phyloP scores from a whole-genome alignment of 2,113 vertebrate species.

The Antechinus stuartii region DNA sequence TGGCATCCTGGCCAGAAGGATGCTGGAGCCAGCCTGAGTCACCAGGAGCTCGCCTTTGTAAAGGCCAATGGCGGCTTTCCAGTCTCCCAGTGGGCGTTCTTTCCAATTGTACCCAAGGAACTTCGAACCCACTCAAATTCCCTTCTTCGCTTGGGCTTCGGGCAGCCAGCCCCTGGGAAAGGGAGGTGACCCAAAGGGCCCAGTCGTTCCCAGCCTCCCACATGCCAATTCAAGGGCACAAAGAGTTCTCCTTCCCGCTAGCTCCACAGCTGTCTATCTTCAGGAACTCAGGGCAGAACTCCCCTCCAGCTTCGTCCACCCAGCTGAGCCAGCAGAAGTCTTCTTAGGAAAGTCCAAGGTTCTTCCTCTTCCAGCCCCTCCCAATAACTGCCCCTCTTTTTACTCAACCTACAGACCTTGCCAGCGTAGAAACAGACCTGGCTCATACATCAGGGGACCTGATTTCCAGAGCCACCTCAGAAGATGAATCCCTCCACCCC shows the following conservation, averaged over 20 bases:
- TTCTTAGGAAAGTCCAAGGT: background rate
- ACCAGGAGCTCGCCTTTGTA: slow-evolving; percentile 53
- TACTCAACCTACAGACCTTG: background rate
- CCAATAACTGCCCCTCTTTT: background rate
- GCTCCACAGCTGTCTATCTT: background rate
- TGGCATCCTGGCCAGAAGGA: slow-evolving; percentile 51
- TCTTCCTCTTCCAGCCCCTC: background rate
- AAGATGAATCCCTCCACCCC: no score
- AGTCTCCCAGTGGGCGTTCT: slow-evolving; percentile 43
- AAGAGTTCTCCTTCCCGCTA: background rate
- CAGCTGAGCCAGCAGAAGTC: background rate
- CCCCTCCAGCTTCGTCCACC: background rate
- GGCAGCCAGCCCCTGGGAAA: background rate
- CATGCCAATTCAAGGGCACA: background rate
- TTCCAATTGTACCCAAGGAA: slow-evolving; percentile 13
- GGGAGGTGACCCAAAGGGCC: background rate
- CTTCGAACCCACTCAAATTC: background rate
- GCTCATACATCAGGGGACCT: background rate
- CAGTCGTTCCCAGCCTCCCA: background rate
- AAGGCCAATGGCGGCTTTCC: slow-evolving; percentile 44
- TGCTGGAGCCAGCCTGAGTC: background rate
- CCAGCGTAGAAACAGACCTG: background rate
- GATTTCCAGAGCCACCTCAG: background rate
- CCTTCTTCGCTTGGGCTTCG: background rate
- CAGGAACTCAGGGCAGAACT: background rate